A percentile compares a stretch with the other conserved stretches of the same genome.
Conservation (phyloP, 2,113 vertebrate genomes). For the Phocoena sinus region DNA sequence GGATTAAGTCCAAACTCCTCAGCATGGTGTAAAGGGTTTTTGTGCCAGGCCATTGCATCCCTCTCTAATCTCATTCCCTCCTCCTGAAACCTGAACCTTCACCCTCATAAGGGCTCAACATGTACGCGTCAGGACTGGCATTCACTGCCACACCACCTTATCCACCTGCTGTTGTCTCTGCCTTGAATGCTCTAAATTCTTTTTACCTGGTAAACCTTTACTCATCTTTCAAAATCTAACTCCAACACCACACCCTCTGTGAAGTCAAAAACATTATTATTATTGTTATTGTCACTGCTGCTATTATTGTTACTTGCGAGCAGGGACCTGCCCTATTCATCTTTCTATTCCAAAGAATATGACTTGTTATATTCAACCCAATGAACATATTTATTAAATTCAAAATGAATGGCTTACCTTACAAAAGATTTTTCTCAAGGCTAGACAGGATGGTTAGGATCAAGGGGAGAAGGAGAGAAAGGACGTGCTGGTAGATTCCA, state of each 20-base stretch:
- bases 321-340: neutral
- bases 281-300: neutral
- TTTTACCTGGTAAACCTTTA: neutral
- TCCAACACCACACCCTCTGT: neutral
- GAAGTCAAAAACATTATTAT: neutral
- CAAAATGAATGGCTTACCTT: neutral
- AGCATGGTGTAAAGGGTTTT: neutral
- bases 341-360: neutral
- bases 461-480: neutral
- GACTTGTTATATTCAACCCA: neutral
- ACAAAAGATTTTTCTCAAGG: neutral
- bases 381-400: neutral
- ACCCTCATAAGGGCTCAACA: neutral
- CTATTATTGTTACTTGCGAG: neutral
- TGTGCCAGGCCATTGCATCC: neutral
- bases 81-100: neutral
- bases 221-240: neutral
- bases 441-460: neutral
- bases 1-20: neutral
- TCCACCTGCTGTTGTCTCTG: neutral
- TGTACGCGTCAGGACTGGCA: no score
- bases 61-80: neutral
- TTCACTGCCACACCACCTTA: fast-evolving
- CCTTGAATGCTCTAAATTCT: neutral
- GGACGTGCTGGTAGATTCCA: neutral